Evolutionary conservation across 2,113 vertebrate species (phyloP).

Genomic region (Myodes glareolus): DNA sequence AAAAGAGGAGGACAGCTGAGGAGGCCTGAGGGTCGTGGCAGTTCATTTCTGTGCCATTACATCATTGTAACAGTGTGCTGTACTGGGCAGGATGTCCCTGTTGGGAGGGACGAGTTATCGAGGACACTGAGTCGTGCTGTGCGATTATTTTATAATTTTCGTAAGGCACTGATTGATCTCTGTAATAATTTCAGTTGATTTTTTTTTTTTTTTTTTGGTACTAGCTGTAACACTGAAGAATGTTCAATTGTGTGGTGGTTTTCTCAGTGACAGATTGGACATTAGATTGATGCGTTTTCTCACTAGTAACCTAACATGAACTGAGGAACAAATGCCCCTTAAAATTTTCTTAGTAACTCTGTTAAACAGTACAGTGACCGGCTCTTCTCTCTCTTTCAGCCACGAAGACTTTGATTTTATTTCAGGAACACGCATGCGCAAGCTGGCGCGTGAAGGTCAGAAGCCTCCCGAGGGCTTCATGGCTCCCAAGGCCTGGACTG

Average conservation of each 20-base stretch:
- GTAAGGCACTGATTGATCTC: neutral
- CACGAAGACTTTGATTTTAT: conserved; percentile 98
- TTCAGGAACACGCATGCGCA: conserved; percentile 98
- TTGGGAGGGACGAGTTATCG: neutral
- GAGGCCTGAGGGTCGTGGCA: no score
- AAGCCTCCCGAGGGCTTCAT: conserved; percentile 98
- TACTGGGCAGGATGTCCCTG: neutral
- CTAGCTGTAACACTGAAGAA: neutral
- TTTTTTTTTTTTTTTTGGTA: neutral
- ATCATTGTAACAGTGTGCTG: neutral
- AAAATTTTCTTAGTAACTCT: neutral
- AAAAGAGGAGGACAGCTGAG: neutral
- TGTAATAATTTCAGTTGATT: neutral
- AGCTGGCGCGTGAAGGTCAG: conserved; percentile 94
- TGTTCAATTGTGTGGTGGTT: neutral
- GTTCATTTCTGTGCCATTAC: neutral
- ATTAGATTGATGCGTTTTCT: neutral
- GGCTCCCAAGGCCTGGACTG: conserved; percentile 95
- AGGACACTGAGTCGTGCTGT: neutral
- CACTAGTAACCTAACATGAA: neutral
- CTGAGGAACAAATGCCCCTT: neutral
- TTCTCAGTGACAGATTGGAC: neutral
- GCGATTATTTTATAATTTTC: neutral
- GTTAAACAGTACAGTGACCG: neutral
- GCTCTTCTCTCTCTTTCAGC: conserved; percentile 81